These are phyloP conservation scores for Triops longicaudatus DNA, from an alignment of 1,140 invertebrate species.

Conservation along the genomic window DNA sequence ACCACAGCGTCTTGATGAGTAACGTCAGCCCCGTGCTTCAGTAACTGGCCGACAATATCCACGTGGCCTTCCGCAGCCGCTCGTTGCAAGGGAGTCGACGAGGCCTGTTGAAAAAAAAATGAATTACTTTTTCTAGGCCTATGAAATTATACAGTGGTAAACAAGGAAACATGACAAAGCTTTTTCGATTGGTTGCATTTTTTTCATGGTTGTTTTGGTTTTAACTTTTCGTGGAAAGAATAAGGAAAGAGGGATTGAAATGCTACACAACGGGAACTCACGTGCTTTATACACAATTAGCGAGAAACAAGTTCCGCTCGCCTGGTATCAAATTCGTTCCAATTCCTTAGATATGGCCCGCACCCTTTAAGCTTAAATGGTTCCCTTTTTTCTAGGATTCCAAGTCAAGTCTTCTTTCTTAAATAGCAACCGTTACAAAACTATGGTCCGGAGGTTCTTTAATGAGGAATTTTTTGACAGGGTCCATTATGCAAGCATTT, in stretches of 20 bases:
- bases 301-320: neutral
- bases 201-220: neutral
- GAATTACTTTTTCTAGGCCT: neutral
- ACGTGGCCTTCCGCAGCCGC: constrained; percentile 75
- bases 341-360: neutral
- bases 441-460: neutral
- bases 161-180: neutral
- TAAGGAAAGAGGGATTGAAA: neutral
- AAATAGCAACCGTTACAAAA: neutral
- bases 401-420: neutral
- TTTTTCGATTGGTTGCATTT: neutral
- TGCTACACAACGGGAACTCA: neutral
- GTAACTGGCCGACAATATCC: constrained; percentile 59
- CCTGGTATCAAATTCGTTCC: neutral
- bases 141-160: neutral
- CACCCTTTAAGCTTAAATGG: neutral
- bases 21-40: constrained; percentile 59
- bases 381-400: neutral
- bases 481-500: neutral
- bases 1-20: constrained; percentile 66
- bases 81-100: constrained; percentile 64
- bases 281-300: constrained; percentile 1
- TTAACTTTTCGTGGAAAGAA: neutral
- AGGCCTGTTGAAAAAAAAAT: constrained; percentile 49
- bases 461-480: neutral